These are phyloP conservation scores for Drosophila parthenogenetica DNA, from an alignment of 2,888 invertebrate genomes.

Conservation along the genomic window DNA sequence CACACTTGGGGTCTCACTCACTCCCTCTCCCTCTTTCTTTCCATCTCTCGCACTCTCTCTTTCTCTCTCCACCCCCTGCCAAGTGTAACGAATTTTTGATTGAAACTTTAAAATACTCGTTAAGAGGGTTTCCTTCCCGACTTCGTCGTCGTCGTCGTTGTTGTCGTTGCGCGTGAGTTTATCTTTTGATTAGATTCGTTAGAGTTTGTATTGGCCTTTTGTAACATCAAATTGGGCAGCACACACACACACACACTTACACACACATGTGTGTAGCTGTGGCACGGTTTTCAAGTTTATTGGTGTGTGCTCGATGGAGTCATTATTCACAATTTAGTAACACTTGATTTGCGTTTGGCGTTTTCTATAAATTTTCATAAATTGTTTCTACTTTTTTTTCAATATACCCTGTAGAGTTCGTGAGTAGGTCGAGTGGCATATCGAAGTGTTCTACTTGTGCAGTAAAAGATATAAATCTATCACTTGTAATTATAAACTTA, in stretches of 20 bases:
- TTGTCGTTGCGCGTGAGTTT: slow-evolving; percentile 72
- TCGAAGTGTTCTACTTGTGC: no score
- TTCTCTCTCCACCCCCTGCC: slow-evolving; percentile 13
- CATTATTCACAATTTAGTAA: slow-evolving; percentile 81
- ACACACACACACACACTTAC: background rate
- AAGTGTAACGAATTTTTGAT: slow-evolving; percentile 81
- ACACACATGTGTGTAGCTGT: slow-evolving; percentile 9
- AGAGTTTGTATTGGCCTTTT: slow-evolving; percentile 72
- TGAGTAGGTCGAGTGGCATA: background rate
- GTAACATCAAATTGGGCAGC: slow-evolving; percentile 66
- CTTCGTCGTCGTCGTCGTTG: slow-evolving; percentile 30
- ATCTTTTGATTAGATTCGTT: slow-evolving; percentile 81
- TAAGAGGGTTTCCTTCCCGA: slow-evolving; percentile 62
- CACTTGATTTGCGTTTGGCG: slow-evolving; percentile 78
- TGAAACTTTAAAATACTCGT: slow-evolving; percentile 80
- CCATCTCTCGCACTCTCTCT: background rate
- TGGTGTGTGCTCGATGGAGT: slow-evolving; percentile 58
- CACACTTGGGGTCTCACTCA: slow-evolving; percentile 14
- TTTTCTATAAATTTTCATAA: slow-evolving; percentile 71
- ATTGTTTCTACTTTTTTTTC: slow-evolving; percentile 53
- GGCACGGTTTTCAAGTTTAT: slow-evolving; percentile 20
- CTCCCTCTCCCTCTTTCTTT: slow-evolving; percentile 1
- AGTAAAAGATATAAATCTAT: no score
- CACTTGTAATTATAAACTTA: no score
- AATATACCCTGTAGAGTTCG: slow-evolving; percentile 10